Evolutionary conservation across 2,797 vertebrate genomes (phyloP).

Genomic region (Myripristis jacobus): DNA sequence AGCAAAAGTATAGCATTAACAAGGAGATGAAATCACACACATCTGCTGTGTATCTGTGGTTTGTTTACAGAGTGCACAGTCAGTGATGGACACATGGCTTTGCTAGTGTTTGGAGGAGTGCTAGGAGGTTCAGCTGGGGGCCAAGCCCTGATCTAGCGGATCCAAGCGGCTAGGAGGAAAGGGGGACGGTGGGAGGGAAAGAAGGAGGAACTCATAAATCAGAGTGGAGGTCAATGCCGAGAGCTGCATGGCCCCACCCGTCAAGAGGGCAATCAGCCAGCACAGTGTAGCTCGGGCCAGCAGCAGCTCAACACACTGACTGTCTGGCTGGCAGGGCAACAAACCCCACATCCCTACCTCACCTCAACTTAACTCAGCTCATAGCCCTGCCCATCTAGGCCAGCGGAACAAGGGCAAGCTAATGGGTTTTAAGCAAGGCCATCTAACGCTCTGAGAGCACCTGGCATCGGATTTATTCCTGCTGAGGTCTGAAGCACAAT

Average conservation of each 20-base stretch:
- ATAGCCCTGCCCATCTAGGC: slow-evolving; percentile 38
- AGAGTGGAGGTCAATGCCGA: slow-evolving; percentile 65
- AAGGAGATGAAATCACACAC: slow-evolving; percentile 36
- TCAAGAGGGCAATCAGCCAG: slow-evolving; percentile 56
- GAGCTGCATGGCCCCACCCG: slow-evolving; percentile 54
- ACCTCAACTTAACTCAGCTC: slow-evolving; percentile 37
- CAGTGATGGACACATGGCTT: slow-evolving; percentile 51
- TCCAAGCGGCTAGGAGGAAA: slow-evolving; percentile 23
- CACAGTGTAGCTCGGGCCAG: slow-evolving; percentile 40
- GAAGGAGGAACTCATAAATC: slow-evolving; percentile 71
- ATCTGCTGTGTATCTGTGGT: slow-evolving; percentile 61
- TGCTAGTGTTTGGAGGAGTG: slow-evolving; percentile 30
- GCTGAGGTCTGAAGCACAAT: slow-evolving; percentile 32
- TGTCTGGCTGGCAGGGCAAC: slow-evolving; percentile 52
- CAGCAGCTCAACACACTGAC: slow-evolving; percentile 49
- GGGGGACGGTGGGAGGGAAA: slow-evolving; percentile 36
- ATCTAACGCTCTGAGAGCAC: slow-evolving; percentile 29
- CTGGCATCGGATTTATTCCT: slow-evolving; percentile 30
- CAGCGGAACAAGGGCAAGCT: slow-evolving; percentile 36
- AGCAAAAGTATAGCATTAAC: slow-evolving; percentile 13
- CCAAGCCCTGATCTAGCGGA: slow-evolving; percentile 41
- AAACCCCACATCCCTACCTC: slow-evolving; percentile 57
- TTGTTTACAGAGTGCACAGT: slow-evolving; percentile 65
- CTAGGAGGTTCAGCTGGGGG: slow-evolving; percentile 48
- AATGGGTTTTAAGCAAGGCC: slow-evolving; percentile 19